phyloP scores from a whole-genome alignment of 2,113 vertebrate genomes.

The Rhodinocichla rosea region DNA sequence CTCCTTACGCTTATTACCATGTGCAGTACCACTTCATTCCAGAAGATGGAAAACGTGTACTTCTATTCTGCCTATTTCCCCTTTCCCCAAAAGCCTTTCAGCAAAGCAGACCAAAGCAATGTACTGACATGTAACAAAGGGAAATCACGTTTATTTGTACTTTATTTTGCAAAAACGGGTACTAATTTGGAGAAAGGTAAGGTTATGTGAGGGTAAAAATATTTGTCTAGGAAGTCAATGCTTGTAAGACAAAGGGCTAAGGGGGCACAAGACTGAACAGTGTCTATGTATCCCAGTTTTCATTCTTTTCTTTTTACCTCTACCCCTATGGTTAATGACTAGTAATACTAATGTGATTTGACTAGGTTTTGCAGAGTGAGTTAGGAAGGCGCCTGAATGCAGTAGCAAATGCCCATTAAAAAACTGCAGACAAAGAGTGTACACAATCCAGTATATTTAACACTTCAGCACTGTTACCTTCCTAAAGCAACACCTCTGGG shows the following conservation, averaged over 20 bases:
- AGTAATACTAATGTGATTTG: background rate
- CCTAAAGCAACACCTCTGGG: background rate
- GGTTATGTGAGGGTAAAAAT: background rate
- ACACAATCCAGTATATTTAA: background rate
- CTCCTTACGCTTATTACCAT: background rate
- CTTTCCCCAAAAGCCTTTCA: background rate
- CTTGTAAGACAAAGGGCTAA: background rate
- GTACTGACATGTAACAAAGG: background rate
- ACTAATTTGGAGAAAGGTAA: background rate
- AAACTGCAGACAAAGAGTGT: background rate
- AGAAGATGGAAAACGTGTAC: background rate
- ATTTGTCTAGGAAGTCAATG: background rate
- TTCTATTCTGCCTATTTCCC: accelerated
- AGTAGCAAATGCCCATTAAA: background rate
- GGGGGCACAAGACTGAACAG: background rate
- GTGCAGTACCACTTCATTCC: constrained; percentile 7
- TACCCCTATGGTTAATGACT: background rate
- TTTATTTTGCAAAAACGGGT: background rate
- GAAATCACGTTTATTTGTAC: background rate
- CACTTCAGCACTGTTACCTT: background rate
- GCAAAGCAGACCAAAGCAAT: background rate
- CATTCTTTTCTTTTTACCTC: background rate
- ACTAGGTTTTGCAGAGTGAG: background rate
- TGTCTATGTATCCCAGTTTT: background rate
- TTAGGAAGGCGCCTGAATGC: background rate